Conservation (phyloP, 2,888 invertebrate genomes). For the Opisthograptis luteolata region DNA sequence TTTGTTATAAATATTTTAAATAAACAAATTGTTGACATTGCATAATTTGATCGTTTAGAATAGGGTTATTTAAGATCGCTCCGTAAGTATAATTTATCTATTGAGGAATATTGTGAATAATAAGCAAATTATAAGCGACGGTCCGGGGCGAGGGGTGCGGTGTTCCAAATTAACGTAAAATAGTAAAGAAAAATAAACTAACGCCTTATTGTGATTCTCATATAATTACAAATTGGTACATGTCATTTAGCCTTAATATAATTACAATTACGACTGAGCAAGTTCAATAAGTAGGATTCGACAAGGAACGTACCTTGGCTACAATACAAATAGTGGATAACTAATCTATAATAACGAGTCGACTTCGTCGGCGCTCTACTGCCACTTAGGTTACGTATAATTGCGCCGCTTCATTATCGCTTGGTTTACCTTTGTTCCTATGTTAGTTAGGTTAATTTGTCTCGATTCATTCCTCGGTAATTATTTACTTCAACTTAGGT, state of each 20-base stretch:
- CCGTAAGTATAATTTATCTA: conserved; percentile 84
- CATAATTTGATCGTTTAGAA: conserved; percentile 83
- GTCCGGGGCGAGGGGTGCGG: conserved; percentile 76
- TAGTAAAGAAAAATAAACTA: conserved; percentile 55
- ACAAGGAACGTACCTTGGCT: conserved; percentile 66
- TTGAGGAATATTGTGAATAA: conserved; percentile 72
- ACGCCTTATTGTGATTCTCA: conserved; percentile 80
- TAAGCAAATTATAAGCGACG: conserved; percentile 76
- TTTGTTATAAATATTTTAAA: conserved; percentile 78
- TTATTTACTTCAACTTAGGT: conserved; percentile 45
- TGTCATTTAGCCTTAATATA: conserved; percentile 74
- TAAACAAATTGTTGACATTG: conserved; percentile 81
- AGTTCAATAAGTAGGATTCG: conserved; percentile 61
- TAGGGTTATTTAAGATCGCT: conserved; percentile 84
- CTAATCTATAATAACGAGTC: conserved; percentile 61
- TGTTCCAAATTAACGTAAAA: conserved; percentile 73
- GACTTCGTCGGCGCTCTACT: conserved; percentile 67
- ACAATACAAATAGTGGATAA: conserved; percentile 51
- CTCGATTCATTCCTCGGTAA: conserved; percentile 74
- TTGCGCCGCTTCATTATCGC: conserved; percentile 48
- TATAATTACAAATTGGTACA: conserved; percentile 77
- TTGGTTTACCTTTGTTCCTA: conserved; percentile 71
- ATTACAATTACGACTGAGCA: conserved; percentile 72
- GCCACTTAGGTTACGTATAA: conserved; percentile 75
- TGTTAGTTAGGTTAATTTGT: conserved; percentile 77